phyloP scores from a whole-genome alignment of 2,113 vertebrate genomes.

The Saguinus imperator region DNA sequence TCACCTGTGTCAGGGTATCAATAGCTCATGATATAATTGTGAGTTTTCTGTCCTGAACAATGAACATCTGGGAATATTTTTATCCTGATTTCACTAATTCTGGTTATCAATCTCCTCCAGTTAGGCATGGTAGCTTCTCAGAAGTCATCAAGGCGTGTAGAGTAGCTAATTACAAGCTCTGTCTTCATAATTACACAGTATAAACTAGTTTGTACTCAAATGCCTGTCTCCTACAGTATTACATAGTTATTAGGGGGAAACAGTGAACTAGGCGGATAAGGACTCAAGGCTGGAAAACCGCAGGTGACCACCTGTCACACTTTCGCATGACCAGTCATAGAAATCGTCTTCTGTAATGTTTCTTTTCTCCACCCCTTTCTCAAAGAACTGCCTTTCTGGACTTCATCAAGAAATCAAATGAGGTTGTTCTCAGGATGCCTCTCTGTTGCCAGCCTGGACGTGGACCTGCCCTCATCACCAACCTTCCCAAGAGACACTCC shows the following conservation, averaged over 20 bases:
- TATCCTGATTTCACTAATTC: neutral
- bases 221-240: neutral
- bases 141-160: neutral
- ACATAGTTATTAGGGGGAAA: neutral
- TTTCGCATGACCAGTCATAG: neutral
- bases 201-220: neutral
- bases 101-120: neutral
- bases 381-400: neutral
- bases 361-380: neutral
- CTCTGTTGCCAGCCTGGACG: neutral
- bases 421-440: neutral
- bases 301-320: neutral
- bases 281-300: neutral
- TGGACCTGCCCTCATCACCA: too few species aligned
- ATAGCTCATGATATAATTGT: neutral
- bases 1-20: neutral
- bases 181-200: neutral
- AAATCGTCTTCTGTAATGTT: neutral
- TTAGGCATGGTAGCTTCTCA: neutral
- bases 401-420: neutral
- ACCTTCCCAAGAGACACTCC: neutral
- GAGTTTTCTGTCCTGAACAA: neutral
- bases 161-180: neutral
- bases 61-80: conserved; percentile 15
- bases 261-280: neutral